Base-by-base conservation (phyloP, 2,113 vertebrate genomes). In the Rana temporaria region DNA sequence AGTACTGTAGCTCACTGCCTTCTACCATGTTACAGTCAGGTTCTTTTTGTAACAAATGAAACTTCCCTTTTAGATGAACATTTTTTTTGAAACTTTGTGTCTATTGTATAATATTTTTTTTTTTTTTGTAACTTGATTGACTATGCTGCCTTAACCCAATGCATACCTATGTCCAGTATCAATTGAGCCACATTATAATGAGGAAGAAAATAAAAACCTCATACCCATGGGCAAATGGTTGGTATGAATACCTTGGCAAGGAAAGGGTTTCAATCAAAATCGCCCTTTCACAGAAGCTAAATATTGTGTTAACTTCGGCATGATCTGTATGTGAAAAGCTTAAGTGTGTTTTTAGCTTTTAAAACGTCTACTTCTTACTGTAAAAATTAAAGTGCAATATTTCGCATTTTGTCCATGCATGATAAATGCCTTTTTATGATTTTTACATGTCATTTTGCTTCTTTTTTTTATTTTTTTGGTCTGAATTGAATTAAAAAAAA, bases 311-410 rank as follows among this genome's bases (percentile, higher is more conserved):
- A 38, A 38, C 34, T 30, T 57, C 16, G 53, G 78, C 78, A 79
- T 79, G 78, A 18, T 79, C 65, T 79, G 66, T 69, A 79, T 16
- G 18, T 70, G 30, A 24, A 68, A 60, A 57, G 69, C 17, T 20
- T 8, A 38, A 52, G 38, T 79, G 64, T 30, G 34, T 38, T 38
- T 38, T 79, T 57, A 8, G 66, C 78, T 78, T 78, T 78, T 70
- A 79, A 68, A 42, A 68, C 65, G 3, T 69, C 64, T 55, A n/a
- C 34, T 79, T 30, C 3, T 30, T 67, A 67, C 20, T 79, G 78
- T 79, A 70, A 79, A 55, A 78, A 78, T 59, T 32, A 4, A 79
- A 79, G 78, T 70, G 78, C 78, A 79, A 79, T 79, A 79, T 79
- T 79, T 69, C 60, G 66, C 42, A 19, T 77, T 42, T 15, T 72